Conservation (phyloP, 2,888 invertebrate genomes). For the Patella depressa region DNA sequence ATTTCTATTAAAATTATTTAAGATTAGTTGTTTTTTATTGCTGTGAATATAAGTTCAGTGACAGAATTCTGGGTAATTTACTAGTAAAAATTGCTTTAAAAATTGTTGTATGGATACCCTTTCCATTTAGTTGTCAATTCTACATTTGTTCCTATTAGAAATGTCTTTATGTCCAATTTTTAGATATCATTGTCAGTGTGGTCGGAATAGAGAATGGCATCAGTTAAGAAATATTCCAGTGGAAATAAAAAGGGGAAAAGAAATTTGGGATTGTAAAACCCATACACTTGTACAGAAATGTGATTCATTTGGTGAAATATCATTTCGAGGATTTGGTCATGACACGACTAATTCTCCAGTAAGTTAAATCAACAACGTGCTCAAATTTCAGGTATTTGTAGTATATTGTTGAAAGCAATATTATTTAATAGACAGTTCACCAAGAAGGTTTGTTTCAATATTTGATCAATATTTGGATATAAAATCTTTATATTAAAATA, state of each 20-base stretch:
- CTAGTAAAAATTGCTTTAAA: too few relatives aligned
- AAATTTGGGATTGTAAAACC: slow-evolving; percentile 51
- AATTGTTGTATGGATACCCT: not conserved
- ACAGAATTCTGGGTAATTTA: too few relatives aligned
- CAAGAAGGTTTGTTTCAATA: too few relatives aligned
- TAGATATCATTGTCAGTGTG: slow-evolving; percentile 52
- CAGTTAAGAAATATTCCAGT: slow-evolving; percentile 18
- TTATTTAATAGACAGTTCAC: too few relatives aligned
- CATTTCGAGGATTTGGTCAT: slow-evolving; percentile 66
- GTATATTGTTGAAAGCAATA: too few relatives aligned
- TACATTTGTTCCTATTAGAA: not conserved
- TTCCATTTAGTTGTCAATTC: not conserved
- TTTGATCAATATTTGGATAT: too few relatives aligned
- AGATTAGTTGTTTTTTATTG: too few relatives aligned
- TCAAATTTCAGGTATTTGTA: too few relatives aligned
- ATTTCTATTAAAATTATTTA: too few relatives aligned
- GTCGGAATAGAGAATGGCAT: slow-evolving; percentile 45
- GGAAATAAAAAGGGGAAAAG: slow-evolving; percentile 19
- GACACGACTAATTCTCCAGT: slow-evolving; percentile 63
- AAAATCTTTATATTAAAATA: too few relatives aligned
- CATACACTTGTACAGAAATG: slow-evolving; percentile 47
- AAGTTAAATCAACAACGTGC: slow-evolving; percentile 29
- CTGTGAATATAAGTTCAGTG: too few relatives aligned
- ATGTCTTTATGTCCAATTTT: not conserved
- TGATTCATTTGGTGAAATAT: slow-evolving; percentile 62